Conservation (phyloP, 2,797 vertebrate species). For the Hybognathus amarus region DNA sequence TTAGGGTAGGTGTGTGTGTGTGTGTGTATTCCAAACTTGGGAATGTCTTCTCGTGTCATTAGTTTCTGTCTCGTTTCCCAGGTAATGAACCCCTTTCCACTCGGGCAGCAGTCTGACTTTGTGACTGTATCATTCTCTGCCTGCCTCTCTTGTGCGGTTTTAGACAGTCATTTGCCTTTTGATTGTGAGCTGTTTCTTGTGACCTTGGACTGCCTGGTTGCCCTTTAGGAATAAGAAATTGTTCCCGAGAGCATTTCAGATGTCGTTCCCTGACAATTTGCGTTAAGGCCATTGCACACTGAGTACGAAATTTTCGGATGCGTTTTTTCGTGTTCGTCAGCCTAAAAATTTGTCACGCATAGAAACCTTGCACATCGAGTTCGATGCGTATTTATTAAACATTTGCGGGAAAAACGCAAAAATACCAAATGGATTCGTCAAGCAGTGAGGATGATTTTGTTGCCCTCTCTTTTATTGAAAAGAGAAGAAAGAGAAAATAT, state of each 20-base stretch:
- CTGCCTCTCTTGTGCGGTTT: conserved; percentile 28
- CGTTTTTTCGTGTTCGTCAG: too few relatives aligned
- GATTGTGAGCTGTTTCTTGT: conserved; percentile 37
- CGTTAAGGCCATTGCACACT: too few relatives aligned
- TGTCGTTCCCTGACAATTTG: neutral
- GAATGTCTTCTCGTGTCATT: conserved; percentile 40
- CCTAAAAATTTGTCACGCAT: too few relatives aligned
- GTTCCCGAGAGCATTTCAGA: conserved; percentile 17
- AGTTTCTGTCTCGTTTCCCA: conserved; percentile 39
- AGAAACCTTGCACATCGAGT: too few relatives aligned
- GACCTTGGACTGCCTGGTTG: neutral
- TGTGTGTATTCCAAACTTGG: conserved; percentile 2
- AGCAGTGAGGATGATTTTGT: too few relatives aligned
- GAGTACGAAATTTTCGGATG: too few relatives aligned
- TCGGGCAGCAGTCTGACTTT: conserved; percentile 18
- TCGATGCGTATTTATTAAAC: too few relatives aligned
- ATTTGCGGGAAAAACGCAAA: too few relatives aligned
- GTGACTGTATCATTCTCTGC: conserved; percentile 29
- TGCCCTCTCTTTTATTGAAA: too few relatives aligned
- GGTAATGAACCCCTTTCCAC: conserved; percentile 48
- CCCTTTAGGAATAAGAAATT: conserved; percentile 24
- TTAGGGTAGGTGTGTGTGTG: conserved; percentile 1
- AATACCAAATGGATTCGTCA: too few relatives aligned
- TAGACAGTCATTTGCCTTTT: conserved; percentile 38
- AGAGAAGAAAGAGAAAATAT: too few relatives aligned